These are phyloP conservation scores for Theonella swinhoei DNA, from an alignment of 37 sponge, comb jelly and placozoan species.

Conservation along the genomic window DNA sequence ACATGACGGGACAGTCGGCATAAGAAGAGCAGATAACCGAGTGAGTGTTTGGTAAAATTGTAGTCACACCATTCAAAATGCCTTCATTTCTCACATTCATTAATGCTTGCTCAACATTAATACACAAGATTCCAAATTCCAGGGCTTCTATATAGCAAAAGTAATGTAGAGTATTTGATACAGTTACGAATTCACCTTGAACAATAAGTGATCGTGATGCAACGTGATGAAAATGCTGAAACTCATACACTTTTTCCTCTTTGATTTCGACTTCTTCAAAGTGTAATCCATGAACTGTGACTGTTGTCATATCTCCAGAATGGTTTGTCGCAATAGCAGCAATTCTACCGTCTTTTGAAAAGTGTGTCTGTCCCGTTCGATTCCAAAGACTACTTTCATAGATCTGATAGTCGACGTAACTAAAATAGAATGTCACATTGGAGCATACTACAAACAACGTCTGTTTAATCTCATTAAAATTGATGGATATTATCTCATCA, in stretches of 20 bases:
- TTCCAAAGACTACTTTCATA: background rate
- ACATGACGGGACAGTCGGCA: background rate
- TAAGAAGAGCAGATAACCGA: background rate
- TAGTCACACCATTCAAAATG: background rate
- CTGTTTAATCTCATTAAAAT: background rate
- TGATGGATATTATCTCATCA: background rate
- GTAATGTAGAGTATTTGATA: background rate
- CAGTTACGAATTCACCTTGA: background rate
- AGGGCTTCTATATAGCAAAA: background rate
- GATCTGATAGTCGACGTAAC: background rate
- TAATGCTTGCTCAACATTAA: background rate
- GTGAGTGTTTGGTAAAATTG: background rate
- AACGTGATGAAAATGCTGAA: background rate
- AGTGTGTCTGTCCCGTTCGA: background rate
- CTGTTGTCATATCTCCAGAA: background rate
- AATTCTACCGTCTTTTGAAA: background rate
- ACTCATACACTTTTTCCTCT: background rate
- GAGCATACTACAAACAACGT: background rate
- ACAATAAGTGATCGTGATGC: background rate
- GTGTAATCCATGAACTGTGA: slow-evolving; percentile 1
- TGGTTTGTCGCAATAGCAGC: background rate
- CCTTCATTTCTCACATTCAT: background rate
- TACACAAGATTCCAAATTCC: background rate
- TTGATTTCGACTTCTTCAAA: background rate
- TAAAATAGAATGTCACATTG: background rate